Base-by-base conservation (phyloP, 2,797 vertebrate species). In the Sebastes umbrosus region DNA sequence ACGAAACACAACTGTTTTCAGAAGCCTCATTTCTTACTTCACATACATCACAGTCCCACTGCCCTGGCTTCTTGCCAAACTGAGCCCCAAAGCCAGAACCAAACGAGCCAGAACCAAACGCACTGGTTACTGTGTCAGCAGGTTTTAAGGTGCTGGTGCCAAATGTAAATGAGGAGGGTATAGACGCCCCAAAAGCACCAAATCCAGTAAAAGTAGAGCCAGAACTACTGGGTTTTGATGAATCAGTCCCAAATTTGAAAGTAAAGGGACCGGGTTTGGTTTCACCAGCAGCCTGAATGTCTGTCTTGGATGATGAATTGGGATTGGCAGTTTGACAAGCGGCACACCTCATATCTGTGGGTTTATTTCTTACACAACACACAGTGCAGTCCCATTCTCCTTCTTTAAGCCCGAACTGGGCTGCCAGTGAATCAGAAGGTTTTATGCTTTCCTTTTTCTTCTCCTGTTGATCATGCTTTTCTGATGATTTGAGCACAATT, bases 341-440 rank as follows among this genome's bases (percentile, higher is more conserved):
- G 0, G 91, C 84, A 92, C 98, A 99, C 0, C 77, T 84, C 66
- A 90, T 87, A 64, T 90, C 92, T 20, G 87, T 83, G n/a, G 93
- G 67, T 64, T 91, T 86, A 90, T 99, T 99, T 89, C 87, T 96
- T 64, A 97, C 91, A 66, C 39, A 95, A 82, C 97, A 99, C 1
- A 91, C 84, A 52, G 73, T 76, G 85, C 98, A 99, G 2, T 96
- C 89, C 98, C 98, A 99, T 77, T 93, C 95, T 0, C 96, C 97
- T 20, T 96, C 96, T 94, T 97, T 98, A 2, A 94, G 90, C 57
- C 91, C 75, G 85, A 98, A 96, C 32, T 95, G 96, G 69, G 96
- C 94, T 79, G 92, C 95, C 20, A 83, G 76, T 10, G 84, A 80
- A 13, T 75, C 55, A 1, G 75, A 64, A 2, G 75, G 82, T 36